Percentiles rank a stretch among this genome's conserved stretches.
These are phyloP conservation scores for Sturnus vulgaris DNA, from an alignment of 2,113 vertebrate species.

Conservation along the genomic window DNA sequence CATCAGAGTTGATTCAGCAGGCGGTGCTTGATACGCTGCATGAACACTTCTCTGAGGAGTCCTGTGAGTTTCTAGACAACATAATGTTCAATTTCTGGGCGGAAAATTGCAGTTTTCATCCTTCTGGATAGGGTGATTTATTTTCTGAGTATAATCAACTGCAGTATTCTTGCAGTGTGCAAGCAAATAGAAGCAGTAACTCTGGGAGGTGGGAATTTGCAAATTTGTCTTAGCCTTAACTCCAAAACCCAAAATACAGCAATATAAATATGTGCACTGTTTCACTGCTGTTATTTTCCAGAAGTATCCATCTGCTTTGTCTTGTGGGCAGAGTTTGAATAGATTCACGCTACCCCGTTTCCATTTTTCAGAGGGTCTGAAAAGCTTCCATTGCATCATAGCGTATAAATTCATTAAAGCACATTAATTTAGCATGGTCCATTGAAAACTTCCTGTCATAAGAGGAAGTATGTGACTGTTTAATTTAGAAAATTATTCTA, in stretches of 20 bases:
- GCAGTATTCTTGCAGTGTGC: neutral
- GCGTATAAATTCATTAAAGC: constrained; percentile 52
- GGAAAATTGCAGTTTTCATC: constrained; percentile 35
- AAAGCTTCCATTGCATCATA: constrained; percentile 52
- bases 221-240: constrained; percentile 22
- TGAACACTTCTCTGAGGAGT: neutral
- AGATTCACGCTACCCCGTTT: neutral
- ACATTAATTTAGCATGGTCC: constrained; percentile 18
- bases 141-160: constrained; percentile 29
- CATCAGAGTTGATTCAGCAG: neutral
- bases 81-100: neutral
- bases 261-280: neutral
- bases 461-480: constrained; percentile 36
- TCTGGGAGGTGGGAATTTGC: constrained; percentile 45
- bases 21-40: neutral
- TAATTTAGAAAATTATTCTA: constrained; percentile 26
- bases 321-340: constrained; percentile 44
- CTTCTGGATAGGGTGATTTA: constrained; percentile 36
- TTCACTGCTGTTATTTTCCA: constrained; percentile 42
- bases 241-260: neutral
- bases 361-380: constrained; percentile 26
- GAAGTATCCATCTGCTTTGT: constrained; percentile 45
- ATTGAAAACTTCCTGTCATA: constrained; percentile 54
- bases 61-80: constrained; percentile 16
- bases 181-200: constrained; percentile 28